Conservation (phyloP, 2,797 vertebrate species). For the Darevskia mixta region DNA sequence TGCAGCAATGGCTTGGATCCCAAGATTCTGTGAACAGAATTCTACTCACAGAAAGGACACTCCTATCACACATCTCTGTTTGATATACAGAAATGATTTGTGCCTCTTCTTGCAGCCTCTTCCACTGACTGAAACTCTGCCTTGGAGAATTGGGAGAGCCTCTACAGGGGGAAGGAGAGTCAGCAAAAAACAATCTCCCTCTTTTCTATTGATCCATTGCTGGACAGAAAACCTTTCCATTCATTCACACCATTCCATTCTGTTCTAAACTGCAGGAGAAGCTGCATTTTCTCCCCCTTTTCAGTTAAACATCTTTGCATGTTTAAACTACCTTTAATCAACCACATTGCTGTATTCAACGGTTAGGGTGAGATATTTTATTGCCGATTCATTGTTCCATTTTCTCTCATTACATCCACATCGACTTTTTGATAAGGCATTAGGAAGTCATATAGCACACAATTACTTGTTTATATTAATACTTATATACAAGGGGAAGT, state of each 20-base stretch:
- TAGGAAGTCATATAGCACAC: conserved; percentile 20
- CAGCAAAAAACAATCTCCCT: neutral
- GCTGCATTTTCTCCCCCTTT: neutral
- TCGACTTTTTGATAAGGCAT: conserved; percentile 26
- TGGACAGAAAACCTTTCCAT: neutral
- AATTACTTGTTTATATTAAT: conserved; percentile 20
- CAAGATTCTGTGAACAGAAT: neutral
- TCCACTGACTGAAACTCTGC: neutral
- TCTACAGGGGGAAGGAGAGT: neutral
- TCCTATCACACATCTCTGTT: neutral
- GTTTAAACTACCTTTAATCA: conserved; percentile 27
- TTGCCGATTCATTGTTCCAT: conserved; percentile 12
- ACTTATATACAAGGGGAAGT: neutral
- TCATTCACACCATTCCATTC: neutral
- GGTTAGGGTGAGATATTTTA: conserved; percentile 9
- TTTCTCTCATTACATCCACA: conserved; percentile 31
- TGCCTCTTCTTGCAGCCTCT: neutral
- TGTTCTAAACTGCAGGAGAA: neutral
- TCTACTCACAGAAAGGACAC: neutral
- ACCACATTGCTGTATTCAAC: neutral
- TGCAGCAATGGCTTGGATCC: neutral
- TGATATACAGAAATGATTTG: neutral
- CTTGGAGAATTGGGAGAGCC: too few relatives aligned
- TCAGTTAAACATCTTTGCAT: neutral
- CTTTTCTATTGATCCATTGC: neutral